These are phyloP conservation scores for Andrena haemorrhoa DNA, from an alignment of 2,888 invertebrate species.

Conservation along the genomic window DNA sequence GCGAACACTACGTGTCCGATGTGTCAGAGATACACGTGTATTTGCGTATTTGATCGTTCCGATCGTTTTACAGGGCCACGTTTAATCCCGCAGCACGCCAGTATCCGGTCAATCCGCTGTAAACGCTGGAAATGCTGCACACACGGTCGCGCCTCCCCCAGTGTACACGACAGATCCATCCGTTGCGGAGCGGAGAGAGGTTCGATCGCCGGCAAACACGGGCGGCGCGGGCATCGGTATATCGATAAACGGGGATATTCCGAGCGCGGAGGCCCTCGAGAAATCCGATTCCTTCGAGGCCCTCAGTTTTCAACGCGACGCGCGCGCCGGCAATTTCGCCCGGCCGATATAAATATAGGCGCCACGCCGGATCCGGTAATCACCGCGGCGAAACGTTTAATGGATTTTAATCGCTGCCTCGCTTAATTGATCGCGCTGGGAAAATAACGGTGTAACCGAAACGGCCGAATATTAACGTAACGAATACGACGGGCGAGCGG, in stretches of 20 bases:
- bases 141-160: slow-evolving; percentile 13
- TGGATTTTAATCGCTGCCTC: slow-evolving; percentile 29
- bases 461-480: slow-evolving; percentile 17
- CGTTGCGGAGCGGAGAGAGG: neutral
- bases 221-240: neutral
- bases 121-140: slow-evolving; percentile 49
- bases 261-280: neutral
- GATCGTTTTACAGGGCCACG: slow-evolving; percentile 63
- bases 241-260: slow-evolving; percentile 15
- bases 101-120: slow-evolving; percentile 60
- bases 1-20: slow-evolving; percentile 32
- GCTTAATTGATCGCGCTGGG: slow-evolving; percentile 14
- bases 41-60: slow-evolving; percentile 51
- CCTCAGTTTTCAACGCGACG: slow-evolving; percentile 10
- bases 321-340: slow-evolving; percentile 3
- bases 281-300: slow-evolving; percentile 18
- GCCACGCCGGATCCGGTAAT: neutral
- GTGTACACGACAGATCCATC: neutral
- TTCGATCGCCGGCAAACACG: slow-evolving; percentile 7
- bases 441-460: slow-evolving; percentile 27
- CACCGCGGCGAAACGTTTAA: slow-evolving; percentile 28
- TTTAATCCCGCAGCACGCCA: slow-evolving; percentile 58
- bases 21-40: slow-evolving; percentile 52
- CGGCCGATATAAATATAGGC: neutral
- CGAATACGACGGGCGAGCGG: neutral